Conservation (phyloP, 1,140 invertebrate genomes). For the Drosophila nasuta region DNA sequence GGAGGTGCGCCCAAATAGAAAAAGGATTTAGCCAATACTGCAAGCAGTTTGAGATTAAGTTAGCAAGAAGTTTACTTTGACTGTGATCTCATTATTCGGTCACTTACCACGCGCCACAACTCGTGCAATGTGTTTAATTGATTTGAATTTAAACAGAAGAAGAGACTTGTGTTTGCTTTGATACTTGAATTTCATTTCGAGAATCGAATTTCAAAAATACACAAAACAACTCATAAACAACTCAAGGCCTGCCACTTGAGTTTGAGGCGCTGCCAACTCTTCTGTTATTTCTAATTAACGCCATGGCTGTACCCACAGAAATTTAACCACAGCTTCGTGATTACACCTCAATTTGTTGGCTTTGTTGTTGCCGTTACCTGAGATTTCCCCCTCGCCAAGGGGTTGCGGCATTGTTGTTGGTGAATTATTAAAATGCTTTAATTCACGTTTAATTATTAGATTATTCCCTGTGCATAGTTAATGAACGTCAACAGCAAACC, state of each 20-base stretch:
- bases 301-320: conserved; percentile 28
- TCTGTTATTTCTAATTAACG: conserved; percentile 51
- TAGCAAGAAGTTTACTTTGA: not conserved
- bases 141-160: conserved; percentile 27
- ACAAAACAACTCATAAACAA: not conserved
- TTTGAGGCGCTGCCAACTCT: conserved; percentile 8
- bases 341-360: conserved; percentile 46
- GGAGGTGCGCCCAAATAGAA: conserved; percentile 54
- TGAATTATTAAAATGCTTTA: conserved; percentile 47
- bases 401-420: conserved; percentile 3
- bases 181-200: conserved; percentile 76
- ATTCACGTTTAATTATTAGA: conserved; percentile 32
- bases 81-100: not conserved
- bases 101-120: conserved; percentile 50
- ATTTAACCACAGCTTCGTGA: conserved; percentile 44
- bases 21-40: conserved; percentile 49
- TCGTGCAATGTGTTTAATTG: conserved; percentile 55
- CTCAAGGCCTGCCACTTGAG: conserved; percentile 2
- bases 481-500: conserved; percentile 19
- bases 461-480: conserved; percentile 22
- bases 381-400: not conserved
- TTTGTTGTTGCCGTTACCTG: not conserved
- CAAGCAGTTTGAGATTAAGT: not conserved
- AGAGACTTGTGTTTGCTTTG: conserved; percentile 55
- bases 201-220: conserved; percentile 45